Conservation (phyloP, 2,888 invertebrate genomes). For the Crepidodera aurea region DNA sequence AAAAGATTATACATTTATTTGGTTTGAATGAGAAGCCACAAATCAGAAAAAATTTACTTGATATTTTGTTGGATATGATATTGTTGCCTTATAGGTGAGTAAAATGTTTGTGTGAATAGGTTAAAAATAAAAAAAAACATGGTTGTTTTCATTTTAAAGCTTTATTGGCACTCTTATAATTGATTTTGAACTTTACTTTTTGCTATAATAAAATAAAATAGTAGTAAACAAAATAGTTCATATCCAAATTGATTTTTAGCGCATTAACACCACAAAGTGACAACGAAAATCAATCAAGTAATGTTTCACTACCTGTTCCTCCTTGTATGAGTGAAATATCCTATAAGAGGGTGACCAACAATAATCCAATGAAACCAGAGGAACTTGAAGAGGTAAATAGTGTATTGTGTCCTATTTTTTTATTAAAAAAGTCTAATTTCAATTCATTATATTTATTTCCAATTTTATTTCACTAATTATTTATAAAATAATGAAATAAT, state of each 20-base stretch:
- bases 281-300: constrained; percentile 40
- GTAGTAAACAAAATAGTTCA: not conserved
- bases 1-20: constrained; percentile 70
- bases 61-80: constrained; percentile 82
- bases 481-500: not conserved
- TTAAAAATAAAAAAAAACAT: too few species aligned
- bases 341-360: constrained; percentile 78
- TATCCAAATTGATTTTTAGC: constrained; percentile 52
- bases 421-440: too few species aligned
- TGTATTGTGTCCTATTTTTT: too few species aligned
- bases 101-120: not conserved
- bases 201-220: not conserved
- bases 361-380: constrained; percentile 76
- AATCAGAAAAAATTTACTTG: constrained; percentile 73
- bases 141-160: too few species aligned
- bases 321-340: constrained; percentile 80
- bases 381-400: constrained; percentile 80
- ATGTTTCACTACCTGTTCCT: constrained; percentile 66
- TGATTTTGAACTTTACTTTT: too few species aligned
- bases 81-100: constrained; percentile 84
- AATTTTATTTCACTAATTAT: constrained; percentile 37
- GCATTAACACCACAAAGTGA: constrained; percentile 52
- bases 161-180: too few species aligned
- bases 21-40: constrained; percentile 78
- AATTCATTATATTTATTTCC: constrained; percentile 7